These are phyloP conservation scores for Rhabdomys pumilio DNA, from an alignment of 2,797 vertebrate genomes.

Conservation along the genomic window DNA sequence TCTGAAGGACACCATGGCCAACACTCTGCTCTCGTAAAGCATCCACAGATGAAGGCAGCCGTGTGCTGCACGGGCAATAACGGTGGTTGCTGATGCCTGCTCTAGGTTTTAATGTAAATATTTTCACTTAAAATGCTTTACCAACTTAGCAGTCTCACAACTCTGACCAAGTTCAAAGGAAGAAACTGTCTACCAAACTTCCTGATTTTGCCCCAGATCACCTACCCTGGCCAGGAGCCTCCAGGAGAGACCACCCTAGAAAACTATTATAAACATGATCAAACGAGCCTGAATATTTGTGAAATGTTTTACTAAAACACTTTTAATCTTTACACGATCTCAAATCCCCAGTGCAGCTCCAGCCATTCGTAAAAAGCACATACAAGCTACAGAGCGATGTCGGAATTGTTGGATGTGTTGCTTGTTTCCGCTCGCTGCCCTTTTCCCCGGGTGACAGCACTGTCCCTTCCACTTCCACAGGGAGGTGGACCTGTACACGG, in stretches of 20 bases:
- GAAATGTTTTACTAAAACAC: neutral
- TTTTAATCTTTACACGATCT: fast-evolving
- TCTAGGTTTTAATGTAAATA: neutral
- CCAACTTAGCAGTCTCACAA: neutral
- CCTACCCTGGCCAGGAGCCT: neutral
- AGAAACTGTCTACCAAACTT: neutral
- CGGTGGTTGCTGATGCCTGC: neutral
- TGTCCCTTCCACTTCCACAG: slow-evolving; percentile 86
- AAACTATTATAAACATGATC: neutral
- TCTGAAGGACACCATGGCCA: neutral
- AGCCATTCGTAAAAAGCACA: fast-evolving
- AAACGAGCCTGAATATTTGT: neutral
- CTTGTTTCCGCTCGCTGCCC: neutral
- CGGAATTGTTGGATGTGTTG: fast-evolving
- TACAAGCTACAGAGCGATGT: fast-evolving
- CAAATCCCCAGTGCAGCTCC: neutral
- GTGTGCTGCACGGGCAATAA: fast-evolving
- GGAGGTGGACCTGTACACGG: slow-evolving; percentile 99
- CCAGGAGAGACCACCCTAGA: neutral
- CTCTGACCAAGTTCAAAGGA: neutral
- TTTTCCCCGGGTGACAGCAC: neutral
- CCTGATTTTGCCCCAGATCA: neutral
- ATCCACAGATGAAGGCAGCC: fast-evolving
- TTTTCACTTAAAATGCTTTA: neutral
- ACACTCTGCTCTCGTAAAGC: fast-evolving